Evolutionary conservation across 2,113 vertebrate genomes (phyloP).

Genomic region (Capreolus pygargus): DNA sequence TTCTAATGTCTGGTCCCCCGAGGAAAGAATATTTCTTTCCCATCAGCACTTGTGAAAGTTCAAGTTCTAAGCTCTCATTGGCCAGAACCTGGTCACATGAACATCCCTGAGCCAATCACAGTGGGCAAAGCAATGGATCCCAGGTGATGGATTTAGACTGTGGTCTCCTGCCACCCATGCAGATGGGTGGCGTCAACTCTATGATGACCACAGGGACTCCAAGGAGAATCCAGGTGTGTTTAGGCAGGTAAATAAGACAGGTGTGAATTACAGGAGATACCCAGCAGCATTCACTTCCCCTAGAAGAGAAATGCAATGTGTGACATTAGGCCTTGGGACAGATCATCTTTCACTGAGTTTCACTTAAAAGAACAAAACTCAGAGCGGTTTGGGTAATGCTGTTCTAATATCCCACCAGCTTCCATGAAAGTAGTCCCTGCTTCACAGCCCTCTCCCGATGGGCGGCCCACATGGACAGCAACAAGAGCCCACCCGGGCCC

Average conservation of each 20-base stretch:
- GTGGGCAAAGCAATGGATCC: neutral
- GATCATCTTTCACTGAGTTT: neutral
- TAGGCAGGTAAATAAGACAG: neutral
- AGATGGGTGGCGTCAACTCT: neutral
- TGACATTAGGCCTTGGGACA: neutral
- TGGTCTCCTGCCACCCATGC: neutral
- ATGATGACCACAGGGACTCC: rapidly evolving
- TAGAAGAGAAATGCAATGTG: rapidly evolving
- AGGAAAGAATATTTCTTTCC: neutral
- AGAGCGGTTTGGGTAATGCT: neutral
- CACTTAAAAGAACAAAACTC: neutral
- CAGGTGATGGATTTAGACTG: rapidly evolving
- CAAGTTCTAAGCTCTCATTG: neutral
- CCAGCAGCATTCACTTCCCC: rapidly evolving
- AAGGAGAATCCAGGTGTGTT: neutral
- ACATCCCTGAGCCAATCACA: neutral
- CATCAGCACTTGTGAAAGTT: neutral
- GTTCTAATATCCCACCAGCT: neutral
- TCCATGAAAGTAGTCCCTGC: neutral
- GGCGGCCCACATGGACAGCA: rapidly evolving
- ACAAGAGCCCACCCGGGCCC: neutral
- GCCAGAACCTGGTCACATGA: neutral
- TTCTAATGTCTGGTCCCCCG: constrained; percentile 85
- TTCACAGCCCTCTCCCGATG: no score
- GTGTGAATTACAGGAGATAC: neutral